Evolutionary conservation across 92 coral and sea anemone genomes (phyloP), one percentile per base, ranked within the genome.

Genomic region (Porites lobata): DNA sequence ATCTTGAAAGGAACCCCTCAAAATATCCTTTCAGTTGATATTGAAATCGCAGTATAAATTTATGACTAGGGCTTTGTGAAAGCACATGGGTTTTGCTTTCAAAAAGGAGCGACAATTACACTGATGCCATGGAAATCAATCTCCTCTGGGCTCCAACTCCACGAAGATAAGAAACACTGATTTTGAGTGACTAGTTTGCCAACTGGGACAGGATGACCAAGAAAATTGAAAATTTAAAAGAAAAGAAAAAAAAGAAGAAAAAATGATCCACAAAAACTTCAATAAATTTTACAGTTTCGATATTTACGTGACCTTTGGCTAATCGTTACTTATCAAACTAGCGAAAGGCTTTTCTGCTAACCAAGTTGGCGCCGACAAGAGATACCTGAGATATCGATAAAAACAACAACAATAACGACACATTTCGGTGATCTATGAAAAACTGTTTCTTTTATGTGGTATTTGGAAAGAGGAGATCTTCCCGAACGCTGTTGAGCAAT

Each of bases 321-420:
- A 67, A 81, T 53, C 77, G 18, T 26, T 64, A 67, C 79, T 84
- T 84, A 84, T 84, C 87, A 84, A 63, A 73, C 47, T 50, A 50
- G 47, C 70, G 29, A 7, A 62, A 61, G 65, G 71, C 18, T 50
- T 64, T 63, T 50, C 61, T 59, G 62, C 43, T 82, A 72, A 62
- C 62, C 87, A 17, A 72, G 62, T 64, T 84, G 87, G 87, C 87
- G 87, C 87, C 87, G 22, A 67, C 72, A 47, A 59, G 22, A 73
- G 72, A 84, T 84, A n/a, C 9, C 47, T 38, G 20, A 73, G 54
- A 84, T 50, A 26, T 59, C 59, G 87, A 74, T 84, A 84, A 84
- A 72, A 63, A 8, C 18, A 11, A 38, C 58, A 79, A 72, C 73
- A 83, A 83, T 58, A 62, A 63, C 15, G n/a, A 8, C 47, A 11